Conservation (phyloP, 2,888 invertebrate species). For the Eurytoma californica region DNA sequence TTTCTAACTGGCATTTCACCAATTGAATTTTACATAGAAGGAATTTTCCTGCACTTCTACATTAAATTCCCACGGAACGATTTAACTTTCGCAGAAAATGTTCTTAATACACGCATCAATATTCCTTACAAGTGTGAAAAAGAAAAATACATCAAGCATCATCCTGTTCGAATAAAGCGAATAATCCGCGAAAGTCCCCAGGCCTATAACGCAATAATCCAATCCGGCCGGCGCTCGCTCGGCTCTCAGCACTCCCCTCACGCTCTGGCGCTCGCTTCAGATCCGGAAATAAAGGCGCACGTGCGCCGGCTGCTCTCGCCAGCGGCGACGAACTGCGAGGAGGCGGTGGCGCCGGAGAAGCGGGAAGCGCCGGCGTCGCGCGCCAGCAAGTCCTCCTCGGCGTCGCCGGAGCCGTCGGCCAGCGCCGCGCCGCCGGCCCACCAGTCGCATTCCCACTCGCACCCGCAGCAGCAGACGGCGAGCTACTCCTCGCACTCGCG, state of each 20-base stretch:
- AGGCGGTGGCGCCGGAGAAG: slow-evolving; percentile 71
- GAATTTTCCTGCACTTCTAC: no score
- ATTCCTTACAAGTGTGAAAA: no score
- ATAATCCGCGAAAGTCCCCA: no score
- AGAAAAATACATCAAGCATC: no score
- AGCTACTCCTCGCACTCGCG: slow-evolving; percentile 33
- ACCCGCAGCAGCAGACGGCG: slow-evolving; percentile 29
- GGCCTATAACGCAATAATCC: no score
- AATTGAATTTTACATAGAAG: no score
- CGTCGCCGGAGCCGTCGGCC: slow-evolving; percentile 56
- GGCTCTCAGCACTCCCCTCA: neutral
- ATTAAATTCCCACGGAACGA: no score
- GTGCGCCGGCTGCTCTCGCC: slow-evolving; percentile 84
- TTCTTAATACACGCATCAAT: no score
- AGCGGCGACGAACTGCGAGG: slow-evolving; percentile 72
- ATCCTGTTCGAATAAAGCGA: no score
- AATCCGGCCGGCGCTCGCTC: no score
- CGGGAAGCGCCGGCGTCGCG: neutral
- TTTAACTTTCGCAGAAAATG: no score
- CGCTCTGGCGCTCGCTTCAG: slow-evolving; percentile 75
- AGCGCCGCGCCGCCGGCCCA: slow-evolving; percentile 60
- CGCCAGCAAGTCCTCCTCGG: slow-evolving; percentile 40
- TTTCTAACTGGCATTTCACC: no score
- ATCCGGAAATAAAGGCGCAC: slow-evolving; percentile 90
- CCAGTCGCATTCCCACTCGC: slow-evolving; percentile 27